Conservation (phyloP, 2,888 invertebrate species). For the Orthosia incerta region DNA sequence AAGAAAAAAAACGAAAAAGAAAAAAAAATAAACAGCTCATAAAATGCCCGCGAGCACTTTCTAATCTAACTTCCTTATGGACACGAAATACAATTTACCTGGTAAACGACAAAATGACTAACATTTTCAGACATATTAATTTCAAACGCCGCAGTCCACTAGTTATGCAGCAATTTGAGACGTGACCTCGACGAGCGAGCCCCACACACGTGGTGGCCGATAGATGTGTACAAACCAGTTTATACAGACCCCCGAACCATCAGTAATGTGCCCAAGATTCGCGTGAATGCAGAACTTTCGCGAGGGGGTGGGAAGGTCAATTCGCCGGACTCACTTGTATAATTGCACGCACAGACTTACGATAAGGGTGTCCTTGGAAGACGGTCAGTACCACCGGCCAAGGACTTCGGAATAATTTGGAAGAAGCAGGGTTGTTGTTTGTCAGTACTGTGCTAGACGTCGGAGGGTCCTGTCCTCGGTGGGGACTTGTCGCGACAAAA, state of each 20-base stretch:
- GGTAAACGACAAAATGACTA: constrained; percentile 76
- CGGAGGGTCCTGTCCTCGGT: constrained; percentile 72
- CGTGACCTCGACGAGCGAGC: constrained; percentile 84
- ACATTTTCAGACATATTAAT: constrained; percentile 83
- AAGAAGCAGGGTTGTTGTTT: constrained; percentile 78
- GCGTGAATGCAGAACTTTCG: constrained; percentile 69
- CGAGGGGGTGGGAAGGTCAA: constrained; percentile 70
- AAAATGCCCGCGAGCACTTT: constrained; percentile 40
- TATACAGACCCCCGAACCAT: constrained; percentile 68
- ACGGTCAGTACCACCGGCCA: constrained; percentile 85
- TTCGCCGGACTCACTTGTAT: constrained; percentile 72
- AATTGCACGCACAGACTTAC: constrained; percentile 84
- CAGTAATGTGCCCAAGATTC: constrained; percentile 58
- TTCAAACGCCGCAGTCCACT: constrained; percentile 88
- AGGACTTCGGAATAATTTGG: constrained; percentile 86
- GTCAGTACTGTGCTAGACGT: constrained; percentile 80
- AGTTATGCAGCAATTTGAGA: constrained; percentile 89
- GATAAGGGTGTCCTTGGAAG: constrained; percentile 84
- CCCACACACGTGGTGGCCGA: constrained; percentile 77
- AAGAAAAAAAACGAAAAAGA: background rate
- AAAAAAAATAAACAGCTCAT: constrained; percentile 1
- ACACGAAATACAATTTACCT: constrained; percentile 68
- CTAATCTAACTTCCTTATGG: constrained; percentile 65
- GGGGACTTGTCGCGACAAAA: constrained; percentile 72
- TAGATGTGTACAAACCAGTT: constrained; percentile 68